Evolutionary conservation across 2,888 invertebrate species (phyloP).

Genomic region (Listrodromus nycthemerus): DNA sequence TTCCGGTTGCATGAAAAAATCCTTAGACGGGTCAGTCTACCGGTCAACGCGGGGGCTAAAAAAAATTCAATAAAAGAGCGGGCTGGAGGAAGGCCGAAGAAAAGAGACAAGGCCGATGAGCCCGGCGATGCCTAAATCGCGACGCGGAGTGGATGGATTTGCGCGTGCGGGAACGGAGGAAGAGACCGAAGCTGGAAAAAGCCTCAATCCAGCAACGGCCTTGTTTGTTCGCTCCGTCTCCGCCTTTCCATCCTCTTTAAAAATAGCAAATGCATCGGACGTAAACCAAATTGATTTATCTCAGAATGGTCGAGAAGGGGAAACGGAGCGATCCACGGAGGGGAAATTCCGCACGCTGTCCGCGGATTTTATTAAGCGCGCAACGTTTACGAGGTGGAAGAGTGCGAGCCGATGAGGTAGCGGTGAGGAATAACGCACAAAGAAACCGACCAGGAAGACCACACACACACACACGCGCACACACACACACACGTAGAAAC

Average conservation of each 20-base stretch:
- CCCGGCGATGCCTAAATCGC: conserved; percentile 3
- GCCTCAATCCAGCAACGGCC: conserved; percentile 29
- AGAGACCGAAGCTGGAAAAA: conserved; percentile 15
- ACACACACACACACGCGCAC: neutral
- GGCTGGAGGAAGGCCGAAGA: conserved; percentile 27
- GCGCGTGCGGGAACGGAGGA: neutral
- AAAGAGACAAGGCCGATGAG: neutral
- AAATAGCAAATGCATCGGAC: conserved; percentile 68
- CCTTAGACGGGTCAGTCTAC: conserved; percentile 33
- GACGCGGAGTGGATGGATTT: neutral
- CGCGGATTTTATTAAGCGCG: conserved; percentile 51
- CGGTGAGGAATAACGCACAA: conserved; percentile 12
- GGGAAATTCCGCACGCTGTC: conserved; percentile 20
- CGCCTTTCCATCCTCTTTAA: conserved; percentile 56
- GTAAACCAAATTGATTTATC: conserved; percentile 68
- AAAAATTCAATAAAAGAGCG: conserved; percentile 39
- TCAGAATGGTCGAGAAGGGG: conserved; percentile 19
- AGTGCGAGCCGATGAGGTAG: conserved; percentile 3
- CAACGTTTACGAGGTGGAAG: conserved; percentile 22
- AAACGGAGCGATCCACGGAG: conserved; percentile 8
- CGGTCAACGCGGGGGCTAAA: conserved; percentile 28
- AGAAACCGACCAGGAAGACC: neutral
- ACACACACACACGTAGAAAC: neutral
- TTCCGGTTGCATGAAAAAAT: conserved; percentile 38
- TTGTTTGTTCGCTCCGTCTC: conserved; percentile 41